Percentiles rank a stretch among this genome's conserved stretches.
Evolutionary conservation across 2,797 vertebrate genomes (phyloP).

Genomic region (Falco concolor): DNA sequence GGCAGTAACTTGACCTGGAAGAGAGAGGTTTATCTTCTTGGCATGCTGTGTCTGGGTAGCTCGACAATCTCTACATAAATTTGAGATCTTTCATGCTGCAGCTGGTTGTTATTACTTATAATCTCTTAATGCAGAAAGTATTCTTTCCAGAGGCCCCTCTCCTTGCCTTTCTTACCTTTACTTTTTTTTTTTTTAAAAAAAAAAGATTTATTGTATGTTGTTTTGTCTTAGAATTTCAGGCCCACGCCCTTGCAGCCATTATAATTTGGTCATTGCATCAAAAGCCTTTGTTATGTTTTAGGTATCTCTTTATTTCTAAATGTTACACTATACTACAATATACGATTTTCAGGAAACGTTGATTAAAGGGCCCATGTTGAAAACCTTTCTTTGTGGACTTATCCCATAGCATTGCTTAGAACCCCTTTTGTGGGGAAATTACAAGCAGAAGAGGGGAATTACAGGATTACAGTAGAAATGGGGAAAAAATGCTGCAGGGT

Average conservation of each 20-base stretch:
- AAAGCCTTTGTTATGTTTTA: not conserved
- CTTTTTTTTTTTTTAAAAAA: no score
- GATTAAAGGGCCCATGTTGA: not conserved
- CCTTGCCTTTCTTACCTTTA: not conserved
- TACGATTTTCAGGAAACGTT: not conserved
- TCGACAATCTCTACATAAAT: conserved; percentile 41
- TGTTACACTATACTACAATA: not conserved
- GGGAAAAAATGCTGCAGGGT: not conserved
- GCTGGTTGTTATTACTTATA: conserved; percentile 59
- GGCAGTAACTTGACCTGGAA: conserved; percentile 59
- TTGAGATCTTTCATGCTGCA: conserved; percentile 54
- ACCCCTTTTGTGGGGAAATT: not conserved
- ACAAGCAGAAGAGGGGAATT: not conserved
- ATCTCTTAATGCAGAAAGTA: conserved; percentile 60
- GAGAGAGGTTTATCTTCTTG: conserved; percentile 52
- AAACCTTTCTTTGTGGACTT: not conserved
- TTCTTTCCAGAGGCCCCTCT: conserved; percentile 36
- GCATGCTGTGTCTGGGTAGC: conserved; percentile 32
- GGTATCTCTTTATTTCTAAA: not conserved
- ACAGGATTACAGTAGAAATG: not conserved
- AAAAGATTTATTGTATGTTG: not conserved
- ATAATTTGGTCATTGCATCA: not conserved
- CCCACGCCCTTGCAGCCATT: not conserved
- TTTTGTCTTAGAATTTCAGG: not conserved
- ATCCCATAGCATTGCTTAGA: not conserved